These are phyloP conservation scores for Margaritifera margaritifera DNA, from an alignment of 2,888 invertebrate genomes.

Conservation along the genomic window DNA sequence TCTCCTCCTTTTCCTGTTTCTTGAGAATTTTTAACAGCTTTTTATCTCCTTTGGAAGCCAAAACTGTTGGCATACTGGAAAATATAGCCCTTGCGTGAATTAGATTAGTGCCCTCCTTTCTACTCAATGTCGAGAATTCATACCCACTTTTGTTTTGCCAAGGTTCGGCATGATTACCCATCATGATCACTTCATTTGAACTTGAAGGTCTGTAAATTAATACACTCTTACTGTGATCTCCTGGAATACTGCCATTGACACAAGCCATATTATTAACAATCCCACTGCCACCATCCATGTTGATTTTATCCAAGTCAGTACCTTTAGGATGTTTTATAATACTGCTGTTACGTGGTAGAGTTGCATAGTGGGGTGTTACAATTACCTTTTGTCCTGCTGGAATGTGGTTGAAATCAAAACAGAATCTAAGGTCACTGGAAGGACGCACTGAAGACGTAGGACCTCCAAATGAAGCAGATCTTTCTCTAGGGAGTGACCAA, in stretches of 20 bases:
- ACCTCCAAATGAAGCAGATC: too few species aligned
- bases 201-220: conserved; percentile 37
- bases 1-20: conserved; percentile 58
- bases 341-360: conserved; percentile 23
- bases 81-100: conserved; percentile 49
- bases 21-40: conserved; percentile 53
- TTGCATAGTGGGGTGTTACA: conserved; percentile 29
- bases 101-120: conserved; percentile 36
- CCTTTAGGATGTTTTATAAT: conserved; percentile 8
- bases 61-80: conserved; percentile 60
- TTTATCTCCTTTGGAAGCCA: conserved; percentile 52
- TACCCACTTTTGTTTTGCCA: conserved; percentile 12
- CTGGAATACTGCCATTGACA: conserved; percentile 19
- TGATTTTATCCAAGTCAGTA: too few species aligned
- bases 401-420: conserved; percentile 1
- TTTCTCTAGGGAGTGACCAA: too few species aligned
- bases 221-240: conserved; percentile 19
- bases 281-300: conserved; percentile 4
- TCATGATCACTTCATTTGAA: conserved; percentile 37
- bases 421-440: too few species aligned
- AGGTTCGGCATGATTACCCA: conserved; percentile 32
- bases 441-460: too few species aligned
- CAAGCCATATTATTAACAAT: conserved; percentile 17
- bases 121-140: conserved; percentile 34
- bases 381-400: conserved; percentile 23